Base-by-base conservation (phyloP, 2,797 vertebrate species). In the Momotus momota region DNA sequence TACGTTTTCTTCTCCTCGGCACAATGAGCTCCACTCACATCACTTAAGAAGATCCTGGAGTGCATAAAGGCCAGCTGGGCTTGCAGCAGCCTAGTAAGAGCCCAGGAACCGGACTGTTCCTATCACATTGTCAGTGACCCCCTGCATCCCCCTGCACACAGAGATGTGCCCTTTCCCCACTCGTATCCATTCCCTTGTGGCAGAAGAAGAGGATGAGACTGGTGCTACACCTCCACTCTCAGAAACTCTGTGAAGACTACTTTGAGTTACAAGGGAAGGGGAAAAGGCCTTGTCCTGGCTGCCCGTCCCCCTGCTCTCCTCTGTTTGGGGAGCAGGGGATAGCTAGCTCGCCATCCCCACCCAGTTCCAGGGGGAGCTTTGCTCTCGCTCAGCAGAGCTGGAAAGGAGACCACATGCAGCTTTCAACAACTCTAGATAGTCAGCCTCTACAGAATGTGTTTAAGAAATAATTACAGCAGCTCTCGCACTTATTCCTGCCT, bases 131-230 rank as follows among this genome's bases (percentile, higher is more conserved):
- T 9, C 52, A 26, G 15, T 7, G 5, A 46, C 4, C 14, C 29
- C 29, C 26, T 19, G 15, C 52, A 10, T 5, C 27, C 51, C 31
- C n/a, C 51, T 54, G 10, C 80, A 20, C 1, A 0, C 60, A 58
- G 60, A 33, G 20, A 38, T 8, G 22, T 1, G 1, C 43, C 38
- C 23, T 12, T 26, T 46, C 52, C 60, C 48, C 2, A 0, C 17
- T 55, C 2, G 0, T 6, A 33, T 9, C 52, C 25, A 3, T 31
- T 45, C 54, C 16, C 27, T 21, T 27, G 26, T 10, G 43, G 21
- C 54, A 51, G 21, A 64, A 73, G 48, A 29, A 13, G 35, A 61
- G 19, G 29, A 23, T 0, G 1, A 65, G 31, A 22, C 20, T 29
- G 23, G 27, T 40, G 38, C 49, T 46, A 10, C 11, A 26, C 22